Evolutionary conservation across 2,113 vertebrate species (phyloP).

Genomic region (Hippopotamus amphibius): DNA sequence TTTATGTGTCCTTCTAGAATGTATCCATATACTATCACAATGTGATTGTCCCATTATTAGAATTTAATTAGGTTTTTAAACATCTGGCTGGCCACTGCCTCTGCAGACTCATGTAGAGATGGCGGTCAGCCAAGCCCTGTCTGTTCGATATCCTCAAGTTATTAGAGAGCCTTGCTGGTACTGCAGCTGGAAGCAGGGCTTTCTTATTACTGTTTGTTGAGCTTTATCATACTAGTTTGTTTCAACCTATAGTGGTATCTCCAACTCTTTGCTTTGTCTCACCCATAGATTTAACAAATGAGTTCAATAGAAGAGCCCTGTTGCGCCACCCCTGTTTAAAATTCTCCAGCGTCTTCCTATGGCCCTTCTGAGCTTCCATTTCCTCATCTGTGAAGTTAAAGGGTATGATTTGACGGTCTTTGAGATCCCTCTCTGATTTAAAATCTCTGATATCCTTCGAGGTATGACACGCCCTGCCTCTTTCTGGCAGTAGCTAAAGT

Average conservation of each 20-base stretch:
- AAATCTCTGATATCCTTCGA: neutral
- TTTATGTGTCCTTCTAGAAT: neutral
- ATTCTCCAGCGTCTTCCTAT: neutral
- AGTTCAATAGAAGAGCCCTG: neutral
- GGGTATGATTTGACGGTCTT: neutral
- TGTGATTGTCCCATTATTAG: neutral
- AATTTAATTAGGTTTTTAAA: slow-evolving; percentile 34
- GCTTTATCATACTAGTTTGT: neutral
- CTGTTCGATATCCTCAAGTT: neutral
- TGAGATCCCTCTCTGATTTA: neutral
- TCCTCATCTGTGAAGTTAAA: neutral
- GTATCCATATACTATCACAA: neutral
- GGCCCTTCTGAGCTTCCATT: neutral
- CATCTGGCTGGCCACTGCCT: slow-evolving; percentile 13
- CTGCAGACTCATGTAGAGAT: neutral
- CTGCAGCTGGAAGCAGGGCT: neutral
- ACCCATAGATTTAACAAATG: neutral
- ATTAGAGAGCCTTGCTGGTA: neutral
- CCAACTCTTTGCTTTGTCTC: neutral
- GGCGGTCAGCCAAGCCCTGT: neutral
- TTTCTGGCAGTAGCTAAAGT: neutral
- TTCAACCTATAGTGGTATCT: neutral
- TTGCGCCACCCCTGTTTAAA: neutral
- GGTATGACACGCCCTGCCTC: neutral
- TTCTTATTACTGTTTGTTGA: neutral